Percentiles rank a stretch among this genome's conserved stretches.
Evolutionary conservation across 2,888 invertebrate genomes (phyloP).

Genomic region (Julus scanicus): DNA sequence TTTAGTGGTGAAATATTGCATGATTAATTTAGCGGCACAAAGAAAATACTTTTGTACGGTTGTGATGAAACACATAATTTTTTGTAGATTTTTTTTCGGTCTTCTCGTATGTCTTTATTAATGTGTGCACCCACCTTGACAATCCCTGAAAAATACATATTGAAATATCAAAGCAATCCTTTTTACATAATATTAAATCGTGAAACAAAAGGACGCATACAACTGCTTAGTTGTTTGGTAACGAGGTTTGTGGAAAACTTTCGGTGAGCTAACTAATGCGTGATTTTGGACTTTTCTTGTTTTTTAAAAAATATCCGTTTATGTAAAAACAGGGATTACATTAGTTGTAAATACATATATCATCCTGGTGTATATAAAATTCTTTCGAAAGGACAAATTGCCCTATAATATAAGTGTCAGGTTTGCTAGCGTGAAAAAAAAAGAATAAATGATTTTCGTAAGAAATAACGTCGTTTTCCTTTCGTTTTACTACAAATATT

Average conservation of each 20-base stretch:
- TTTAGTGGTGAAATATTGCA: background rate
- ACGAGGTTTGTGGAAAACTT: background rate
- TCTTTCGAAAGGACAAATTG: constrained; percentile 36
- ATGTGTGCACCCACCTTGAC: constrained; percentile 10
- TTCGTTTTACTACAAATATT: background rate
- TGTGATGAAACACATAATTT: background rate
- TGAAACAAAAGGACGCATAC: background rate
- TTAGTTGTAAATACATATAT: constrained; percentile 41
- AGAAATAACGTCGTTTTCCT: background rate
- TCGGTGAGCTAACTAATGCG: background rate
- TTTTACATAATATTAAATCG: background rate
- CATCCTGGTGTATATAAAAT: constrained; percentile 47
- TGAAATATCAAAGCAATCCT: background rate
- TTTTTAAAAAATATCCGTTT: constrained; percentile 32
- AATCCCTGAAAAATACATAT: background rate
- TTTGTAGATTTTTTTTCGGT: background rate
- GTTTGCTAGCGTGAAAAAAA: constrained; percentile 29
- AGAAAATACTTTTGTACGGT: background rate
- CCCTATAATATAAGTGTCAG: constrained; percentile 40
- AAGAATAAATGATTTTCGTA: constrained; percentile 45
- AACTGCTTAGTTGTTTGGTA: background rate
- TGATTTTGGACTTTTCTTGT: background rate
- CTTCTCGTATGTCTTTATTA: background rate
- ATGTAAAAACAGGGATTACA: constrained; percentile 47
- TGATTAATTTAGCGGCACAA: background rate